Evolutionary conservation across 2,888 invertebrate species (phyloP).

Genomic region (Thymelicus lineola): DNA sequence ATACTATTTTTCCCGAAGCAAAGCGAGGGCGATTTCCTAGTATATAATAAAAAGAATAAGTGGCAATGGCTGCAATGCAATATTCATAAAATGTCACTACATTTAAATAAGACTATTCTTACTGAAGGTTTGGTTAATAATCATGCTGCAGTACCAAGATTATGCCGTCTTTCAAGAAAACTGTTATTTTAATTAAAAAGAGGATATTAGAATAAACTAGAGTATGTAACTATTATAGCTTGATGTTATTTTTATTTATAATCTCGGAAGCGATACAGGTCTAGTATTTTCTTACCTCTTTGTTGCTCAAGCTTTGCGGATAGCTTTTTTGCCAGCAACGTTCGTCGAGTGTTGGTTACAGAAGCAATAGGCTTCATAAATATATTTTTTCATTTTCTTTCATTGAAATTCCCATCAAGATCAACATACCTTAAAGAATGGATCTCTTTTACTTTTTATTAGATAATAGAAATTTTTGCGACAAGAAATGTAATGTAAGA

Average conservation of each 20-base stretch:
- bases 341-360: slow-evolving; percentile 49
- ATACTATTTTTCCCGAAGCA: too few species aligned
- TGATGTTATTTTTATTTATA: too few species aligned
- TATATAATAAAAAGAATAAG: not conserved
- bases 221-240: too few species aligned
- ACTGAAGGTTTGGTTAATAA: too few species aligned
- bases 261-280: not conserved
- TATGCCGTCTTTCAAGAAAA: too few species aligned
- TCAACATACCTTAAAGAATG: slow-evolving; percentile 1
- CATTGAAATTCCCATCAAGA: slow-evolving; percentile 25
- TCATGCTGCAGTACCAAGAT: too few species aligned
- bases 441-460: slow-evolving; percentile 3
- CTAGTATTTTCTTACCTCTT: slow-evolving; percentile 17
- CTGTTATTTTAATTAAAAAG: too few species aligned
- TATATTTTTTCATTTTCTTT: slow-evolving; percentile 37
- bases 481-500: not conserved
- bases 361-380: slow-evolving; percentile 44
- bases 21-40: too few species aligned
- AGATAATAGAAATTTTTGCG: not conserved
- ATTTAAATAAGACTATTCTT: too few species aligned
- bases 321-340: slow-evolving; percentile 34
- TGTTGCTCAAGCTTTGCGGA: not conserved
- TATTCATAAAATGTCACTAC: too few species aligned
- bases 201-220: too few species aligned
- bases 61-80: too few species aligned